A percentile compares a stretch with the other conserved stretches of the same genome.
Evolutionary conservation across 2,113 vertebrate genomes (phyloP).

Genomic region (Dunckerocampus dactyliophorus): DNA sequence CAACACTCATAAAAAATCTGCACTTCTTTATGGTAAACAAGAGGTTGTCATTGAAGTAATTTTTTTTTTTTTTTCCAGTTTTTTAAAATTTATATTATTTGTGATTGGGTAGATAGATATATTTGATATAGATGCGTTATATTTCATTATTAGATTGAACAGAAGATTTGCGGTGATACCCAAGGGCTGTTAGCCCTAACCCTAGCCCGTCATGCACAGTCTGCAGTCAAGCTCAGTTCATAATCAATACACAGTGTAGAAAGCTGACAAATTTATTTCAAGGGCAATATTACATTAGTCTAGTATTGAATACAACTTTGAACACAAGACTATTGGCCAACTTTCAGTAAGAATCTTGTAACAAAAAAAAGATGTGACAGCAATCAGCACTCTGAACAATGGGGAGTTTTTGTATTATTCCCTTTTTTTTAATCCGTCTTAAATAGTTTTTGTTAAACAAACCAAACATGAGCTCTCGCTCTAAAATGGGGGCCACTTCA

Average conservation of each 20-base stretch:
- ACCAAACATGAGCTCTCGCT: slow-evolving; percentile 16
- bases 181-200: too few relatives aligned
- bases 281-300: not conserved
- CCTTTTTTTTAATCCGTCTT: not conserved
- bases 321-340: not conserved
- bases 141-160: not conserved
- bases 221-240: slow-evolving; percentile 14
- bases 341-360: not conserved
- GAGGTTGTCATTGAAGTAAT: slow-evolving; percentile 3
- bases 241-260: slow-evolving; percentile 13
- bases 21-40: slow-evolving; percentile 30
- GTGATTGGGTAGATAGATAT: too few relatives aligned
- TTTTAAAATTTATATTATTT: not conserved
- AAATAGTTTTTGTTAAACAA: slow-evolving; percentile 23
- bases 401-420: not conserved
- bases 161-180: not conserved
- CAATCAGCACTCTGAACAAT: not conserved
- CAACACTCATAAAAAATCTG: slow-evolving; percentile 42
- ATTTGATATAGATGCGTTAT: slow-evolving; percentile 1
- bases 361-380: not conserved
- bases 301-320: not conserved
- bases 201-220: not conserved
- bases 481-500: slow-evolving; percentile 11
- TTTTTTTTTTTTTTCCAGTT: not conserved
- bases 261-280: not conserved